Evolutionary conservation across 2,888 invertebrate genomes (phyloP).

Genomic region (Sceliomorpha sp.): DNA sequence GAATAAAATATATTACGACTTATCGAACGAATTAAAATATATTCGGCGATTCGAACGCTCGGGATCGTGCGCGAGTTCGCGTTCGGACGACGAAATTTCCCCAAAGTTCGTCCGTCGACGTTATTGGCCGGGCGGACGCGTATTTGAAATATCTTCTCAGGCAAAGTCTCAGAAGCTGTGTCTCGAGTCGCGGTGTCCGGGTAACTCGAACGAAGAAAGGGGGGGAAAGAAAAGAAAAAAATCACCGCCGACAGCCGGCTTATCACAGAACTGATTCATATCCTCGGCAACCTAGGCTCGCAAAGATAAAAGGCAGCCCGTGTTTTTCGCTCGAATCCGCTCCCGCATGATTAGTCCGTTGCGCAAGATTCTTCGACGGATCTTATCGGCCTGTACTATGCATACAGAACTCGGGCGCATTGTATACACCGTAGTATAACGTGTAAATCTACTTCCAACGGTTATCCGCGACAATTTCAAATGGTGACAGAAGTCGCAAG

Average conservation of each 20-base stretch:
- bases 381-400: slow-evolving; percentile 42
- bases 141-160: too few relatives aligned
- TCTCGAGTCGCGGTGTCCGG: too few relatives aligned
- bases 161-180: too few relatives aligned
- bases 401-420: slow-evolving; percentile 27
- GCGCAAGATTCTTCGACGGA: slow-evolving; percentile 49
- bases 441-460: slow-evolving; percentile 21
- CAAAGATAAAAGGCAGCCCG: slow-evolving; percentile 33
- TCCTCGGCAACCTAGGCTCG: slow-evolving; percentile 22
- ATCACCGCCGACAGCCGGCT: slow-evolving; percentile 25
- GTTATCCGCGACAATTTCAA: slow-evolving; percentile 14
- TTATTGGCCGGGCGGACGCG: too few relatives aligned
- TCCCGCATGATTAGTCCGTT: slow-evolving; percentile 46
- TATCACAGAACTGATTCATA: slow-evolving; percentile 50
- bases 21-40: too few relatives aligned
- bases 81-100: too few relatives aligned
- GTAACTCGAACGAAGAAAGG: slow-evolving; percentile 4
- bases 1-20: too few relatives aligned
- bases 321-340: slow-evolving; percentile 43
- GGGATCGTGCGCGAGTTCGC: too few relatives aligned
- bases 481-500: not conserved
- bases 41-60: too few relatives aligned
- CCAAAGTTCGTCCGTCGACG: too few relatives aligned
- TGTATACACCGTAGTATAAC: slow-evolving; percentile 13
- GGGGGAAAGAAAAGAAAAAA: too few relatives aligned